Percentiles rank a stretch among this genome's conserved stretches.
These are phyloP conservation scores for Cynopterus sphinx DNA, from an alignment of 2,797 vertebrate species.

Conservation along the genomic window DNA sequence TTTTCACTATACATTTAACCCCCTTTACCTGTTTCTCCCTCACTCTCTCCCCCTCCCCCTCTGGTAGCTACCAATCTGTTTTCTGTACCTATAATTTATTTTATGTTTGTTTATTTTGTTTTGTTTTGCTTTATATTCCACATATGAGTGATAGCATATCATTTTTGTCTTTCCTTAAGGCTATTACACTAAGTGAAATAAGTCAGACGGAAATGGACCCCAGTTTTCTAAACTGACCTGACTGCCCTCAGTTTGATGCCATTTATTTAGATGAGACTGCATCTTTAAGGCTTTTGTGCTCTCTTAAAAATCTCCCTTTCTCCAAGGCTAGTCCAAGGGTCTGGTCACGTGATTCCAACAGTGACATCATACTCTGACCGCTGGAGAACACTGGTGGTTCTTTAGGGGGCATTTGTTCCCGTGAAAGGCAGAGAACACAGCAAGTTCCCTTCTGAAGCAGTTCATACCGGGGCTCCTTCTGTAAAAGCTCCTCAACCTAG, in stretches of 20 bases:
- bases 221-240: neutral
- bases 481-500: neutral
- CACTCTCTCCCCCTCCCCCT: too few species aligned
- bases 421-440: slow-evolving; percentile 61
- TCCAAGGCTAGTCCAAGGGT: slow-evolving; percentile 71
- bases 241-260: neutral
- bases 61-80: neutral
- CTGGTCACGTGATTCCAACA: slow-evolving; percentile 71
- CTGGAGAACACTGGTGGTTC: slow-evolving; percentile 59
- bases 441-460: slow-evolving; percentile 50
- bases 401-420: slow-evolving; percentile 37
- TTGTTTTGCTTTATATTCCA: neutral
- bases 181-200: neutral
- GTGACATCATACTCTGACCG: slow-evolving; percentile 75
- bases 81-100: neutral
- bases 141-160: neutral
- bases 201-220: neutral
- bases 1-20: neutral
- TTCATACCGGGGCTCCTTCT: neutral
- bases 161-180: neutral
- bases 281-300: slow-evolving; percentile 60
- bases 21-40: neutral
- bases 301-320: slow-evolving; percentile 62
- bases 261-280: slow-evolving; percentile 66
- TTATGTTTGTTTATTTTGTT: neutral